Evolutionary conservation across 2,888 invertebrate species (phyloP), one percentile per base, ranked within the genome.

Genomic region (Coleophora deauratella): DNA sequence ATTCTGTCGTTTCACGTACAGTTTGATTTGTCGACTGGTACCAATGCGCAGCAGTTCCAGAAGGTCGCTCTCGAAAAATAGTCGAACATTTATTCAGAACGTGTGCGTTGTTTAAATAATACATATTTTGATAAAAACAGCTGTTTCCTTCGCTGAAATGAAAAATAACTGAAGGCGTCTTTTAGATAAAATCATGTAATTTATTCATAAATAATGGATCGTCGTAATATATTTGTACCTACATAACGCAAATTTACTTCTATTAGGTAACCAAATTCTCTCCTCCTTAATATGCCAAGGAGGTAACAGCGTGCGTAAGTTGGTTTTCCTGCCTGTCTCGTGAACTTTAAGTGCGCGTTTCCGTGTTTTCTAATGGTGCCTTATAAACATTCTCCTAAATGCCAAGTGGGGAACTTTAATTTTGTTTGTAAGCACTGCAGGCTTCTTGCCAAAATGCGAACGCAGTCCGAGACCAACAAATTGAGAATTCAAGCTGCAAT

Each of bases 361-460:
- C 45, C 46, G 52, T 52, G 57, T 50, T 44, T 46, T 57, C 50
- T 49, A 54, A 55, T 49, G 44, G 45, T 45, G 51, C 56, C 57
- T 63, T 60, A 61, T 58, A 57, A 60, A 57, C 54, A 56, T 51
- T 57, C 54, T 64, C 64, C 62, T 70, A 67, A 68, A 62, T 57
- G 65, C 64, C 61, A 52, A 57, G 55, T 51, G 47, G 51, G 51
- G 51, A 64, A 68, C 56, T 62, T 64, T 62, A 67, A 66, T 66
- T 63, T 58, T 60, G 64, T 65, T 61, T 57, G 55, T 57, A 59
- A 64, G 63, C 59, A 59, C 55, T 55, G 49, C 55, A 65, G 68
- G 68, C 66, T 51, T 56, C 46, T 57, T 73, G 67, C 69, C 69
- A 72, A 70, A 62, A 60, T 55, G 58, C 59, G 63, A 59, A 62